A percentile compares a stretch with the other conserved stretches of the same genome.
phyloP scores from a whole-genome alignment of 1,140 invertebrate genomes.

The Drosophila kanapiae region DNA sequence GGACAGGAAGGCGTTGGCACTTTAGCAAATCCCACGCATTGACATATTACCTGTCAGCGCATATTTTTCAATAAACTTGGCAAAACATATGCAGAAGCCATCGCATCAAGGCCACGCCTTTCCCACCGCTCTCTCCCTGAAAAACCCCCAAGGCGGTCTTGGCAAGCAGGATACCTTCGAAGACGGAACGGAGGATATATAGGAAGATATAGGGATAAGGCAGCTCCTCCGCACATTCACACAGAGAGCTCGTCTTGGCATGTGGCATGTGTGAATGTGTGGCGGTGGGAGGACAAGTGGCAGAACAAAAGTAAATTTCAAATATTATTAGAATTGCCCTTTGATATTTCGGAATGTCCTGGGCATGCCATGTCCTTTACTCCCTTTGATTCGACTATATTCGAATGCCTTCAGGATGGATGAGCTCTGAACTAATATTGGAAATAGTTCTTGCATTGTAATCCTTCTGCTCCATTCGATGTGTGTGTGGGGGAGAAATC shows the following conservation, averaged over 20 bases:
- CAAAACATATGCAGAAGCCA: slow-evolving; percentile 72
- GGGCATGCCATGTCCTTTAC: slow-evolving; percentile 22
- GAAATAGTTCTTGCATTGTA: slow-evolving; percentile 52
- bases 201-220: background rate
- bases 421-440: slow-evolving; percentile 50
- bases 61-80: slow-evolving; percentile 84
- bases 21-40: slow-evolving; percentile 80
- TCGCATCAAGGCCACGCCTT: slow-evolving; percentile 9
- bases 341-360: slow-evolving; percentile 55
- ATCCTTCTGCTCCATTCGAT: slow-evolving; percentile 4
- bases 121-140: background rate
- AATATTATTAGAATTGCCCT: slow-evolving; percentile 63
- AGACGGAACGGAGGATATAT: slow-evolving; percentile 1
- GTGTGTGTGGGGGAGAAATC: background rate
- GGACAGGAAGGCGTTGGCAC: slow-evolving; percentile 47
- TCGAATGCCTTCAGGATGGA: slow-evolving; percentile 48
- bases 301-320: slow-evolving; percentile 57
- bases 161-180: slow-evolving; percentile 34
- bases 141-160: slow-evolving; percentile 28
- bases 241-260: slow-evolving; percentile 18
- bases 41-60: slow-evolving; percentile 84
- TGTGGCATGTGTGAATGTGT: slow-evolving; percentile 40
- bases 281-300: slow-evolving; percentile 13
- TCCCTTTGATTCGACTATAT: slow-evolving; percentile 39
- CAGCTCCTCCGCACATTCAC: slow-evolving; percentile 2